Percentiles rank a stretch among this genome's conserved stretches.
Conservation (phyloP, 2,113 vertebrate genomes). For the Dendrocopos noguchii region DNA sequence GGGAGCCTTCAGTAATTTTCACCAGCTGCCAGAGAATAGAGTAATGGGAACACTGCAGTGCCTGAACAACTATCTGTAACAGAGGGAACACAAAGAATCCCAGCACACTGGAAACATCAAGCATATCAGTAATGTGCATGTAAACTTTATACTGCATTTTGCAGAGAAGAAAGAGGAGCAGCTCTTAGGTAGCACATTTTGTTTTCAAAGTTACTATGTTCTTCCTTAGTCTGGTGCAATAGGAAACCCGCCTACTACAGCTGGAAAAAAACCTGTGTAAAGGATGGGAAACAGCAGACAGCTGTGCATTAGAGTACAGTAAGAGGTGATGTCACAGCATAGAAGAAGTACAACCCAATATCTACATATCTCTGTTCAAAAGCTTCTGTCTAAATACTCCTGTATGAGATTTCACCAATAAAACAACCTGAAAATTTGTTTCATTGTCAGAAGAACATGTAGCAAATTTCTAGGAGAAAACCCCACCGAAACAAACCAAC, state of each 20-base stretch:
- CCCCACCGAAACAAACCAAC: too few species aligned
- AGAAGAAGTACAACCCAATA: background rate
- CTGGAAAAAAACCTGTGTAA: background rate
- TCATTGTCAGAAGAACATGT: background rate
- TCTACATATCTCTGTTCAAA: background rate
- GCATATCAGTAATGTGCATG: background rate
- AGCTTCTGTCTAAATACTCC: background rate
- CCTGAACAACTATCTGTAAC: constrained; percentile 94
- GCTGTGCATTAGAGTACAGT: background rate
- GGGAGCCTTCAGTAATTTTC: constrained; percentile 95
- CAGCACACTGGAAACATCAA: background rate
- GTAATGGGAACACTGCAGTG: constrained; percentile 98
- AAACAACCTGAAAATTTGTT: background rate
- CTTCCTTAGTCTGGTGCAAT: background rate
- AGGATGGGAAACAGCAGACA: background rate
- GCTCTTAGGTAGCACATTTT: background rate
- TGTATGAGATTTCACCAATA: background rate
- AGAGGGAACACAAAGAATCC: constrained; percentile 46
- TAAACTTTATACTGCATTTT: background rate
- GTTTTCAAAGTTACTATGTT: background rate
- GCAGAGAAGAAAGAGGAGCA: background rate
- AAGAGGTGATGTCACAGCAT: background rate
- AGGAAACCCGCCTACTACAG: background rate
- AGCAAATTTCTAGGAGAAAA: background rate
- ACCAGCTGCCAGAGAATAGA: constrained; percentile 99